Base-by-base conservation (phyloP, 2,113 vertebrate genomes). In the Thryonomys swinderianus region DNA sequence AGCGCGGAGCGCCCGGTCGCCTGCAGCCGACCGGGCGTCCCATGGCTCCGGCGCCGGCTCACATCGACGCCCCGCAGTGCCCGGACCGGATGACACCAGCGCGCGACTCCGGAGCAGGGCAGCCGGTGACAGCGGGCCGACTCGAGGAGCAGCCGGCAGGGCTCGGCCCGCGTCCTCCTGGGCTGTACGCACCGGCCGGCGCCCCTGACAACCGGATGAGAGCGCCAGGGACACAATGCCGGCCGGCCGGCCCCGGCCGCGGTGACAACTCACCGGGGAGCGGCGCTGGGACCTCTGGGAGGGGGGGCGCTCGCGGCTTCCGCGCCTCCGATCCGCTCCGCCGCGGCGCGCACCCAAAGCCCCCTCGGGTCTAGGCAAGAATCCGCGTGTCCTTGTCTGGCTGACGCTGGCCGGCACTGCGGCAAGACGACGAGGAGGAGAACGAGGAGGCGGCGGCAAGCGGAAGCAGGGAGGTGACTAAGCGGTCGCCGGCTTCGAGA, bases 201-300 rank as follows among this genome's bases (percentile, higher is more conserved):
- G 59, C 81, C 85, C 66, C 96, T 95, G 96, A 96, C 96, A 93
- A 80, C 88, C 79, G 25, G 90, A 71, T 76, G 2, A 48, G 66
- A 51, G 66, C 66, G 27, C 57, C 11, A 27, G 76, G n/a, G 67
- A 93, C 96, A 96, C 96, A 96, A 96, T 57, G 95, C 95, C 85
- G 73, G 66, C 57, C 53, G 66, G 78, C 92, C 73, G 42, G 66
- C 59, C 64, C 67, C 25, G 55, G 88, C 67, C 85, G 30, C 78
- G 5, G 84, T 86, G 91, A 95, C 95, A 81, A 97, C 98, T 98
- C 95, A 98, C 98, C 97, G 45, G 86, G 61, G 73, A 85, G 74
- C 93, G 3, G 69, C 53, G 79, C 85, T 64, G 90, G 80, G 57
- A 94, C 85, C 83, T 88, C 87, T 79, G 69, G 84, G 78, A 91